These are phyloP conservation scores for Henricia sp. DNA, from an alignment of 53 echinoderm and acorn worm genomes.

Conservation along the genomic window DNA sequence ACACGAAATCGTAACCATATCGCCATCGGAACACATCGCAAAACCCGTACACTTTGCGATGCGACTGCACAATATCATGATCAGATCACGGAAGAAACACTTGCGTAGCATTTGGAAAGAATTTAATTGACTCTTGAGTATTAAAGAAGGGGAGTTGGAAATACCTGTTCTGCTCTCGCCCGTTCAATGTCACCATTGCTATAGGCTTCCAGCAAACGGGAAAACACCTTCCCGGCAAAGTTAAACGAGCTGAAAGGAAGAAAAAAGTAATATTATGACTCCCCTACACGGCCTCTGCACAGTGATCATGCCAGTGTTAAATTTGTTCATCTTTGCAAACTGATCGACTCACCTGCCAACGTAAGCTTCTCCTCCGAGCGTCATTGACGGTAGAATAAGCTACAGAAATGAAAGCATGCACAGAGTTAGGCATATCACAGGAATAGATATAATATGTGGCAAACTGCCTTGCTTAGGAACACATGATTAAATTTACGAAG, in stretches of 20 bases:
- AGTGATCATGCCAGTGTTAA: neutral
- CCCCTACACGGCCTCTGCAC: neutral
- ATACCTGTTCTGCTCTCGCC: constrained; percentile 62
- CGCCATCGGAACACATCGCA: too few species aligned
- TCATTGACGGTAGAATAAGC: constrained; percentile 73
- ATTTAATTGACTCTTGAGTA: neutral
- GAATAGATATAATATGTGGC: too few species aligned
- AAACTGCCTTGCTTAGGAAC: too few species aligned
- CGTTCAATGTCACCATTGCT: constrained; percentile 56
- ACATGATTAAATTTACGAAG: too few species aligned
- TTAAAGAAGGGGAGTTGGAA: neutral
- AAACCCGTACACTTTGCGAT: too few species aligned
- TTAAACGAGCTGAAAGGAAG: constrained; percentile 61
- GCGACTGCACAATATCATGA: too few species aligned
- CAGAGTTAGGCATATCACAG: too few species aligned
- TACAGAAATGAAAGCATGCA: constrained; percentile 14
- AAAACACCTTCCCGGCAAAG: constrained; percentile 65
- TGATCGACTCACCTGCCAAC: constrained; percentile 77
- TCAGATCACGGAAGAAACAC: too few species aligned
- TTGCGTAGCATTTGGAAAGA: neutral
- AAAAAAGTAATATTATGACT: neutral
- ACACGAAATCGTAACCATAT: too few species aligned
- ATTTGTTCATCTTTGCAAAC: neutral
- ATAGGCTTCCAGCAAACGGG: constrained; percentile 62
- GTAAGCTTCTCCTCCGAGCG: constrained; percentile 72